These are phyloP conservation scores for Trissolcus japonicus DNA, from an alignment of 2,888 invertebrate species.

Conservation along the genomic window DNA sequence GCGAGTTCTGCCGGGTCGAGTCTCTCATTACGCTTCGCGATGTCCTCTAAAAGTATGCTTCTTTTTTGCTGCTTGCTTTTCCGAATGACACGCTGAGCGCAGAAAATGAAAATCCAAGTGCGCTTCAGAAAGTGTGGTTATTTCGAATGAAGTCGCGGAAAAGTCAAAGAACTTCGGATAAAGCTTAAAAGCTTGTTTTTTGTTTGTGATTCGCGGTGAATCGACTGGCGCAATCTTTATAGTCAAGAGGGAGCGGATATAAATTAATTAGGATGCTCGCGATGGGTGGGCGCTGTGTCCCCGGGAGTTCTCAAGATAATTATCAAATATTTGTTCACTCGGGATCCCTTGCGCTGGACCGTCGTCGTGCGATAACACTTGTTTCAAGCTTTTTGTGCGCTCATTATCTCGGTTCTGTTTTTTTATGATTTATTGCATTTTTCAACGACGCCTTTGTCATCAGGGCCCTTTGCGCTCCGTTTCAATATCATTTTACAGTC, in stretches of 20 bases:
- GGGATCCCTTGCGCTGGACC: constrained; percentile 11
- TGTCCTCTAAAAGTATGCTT: constrained; percentile 53
- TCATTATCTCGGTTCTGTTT: constrained; percentile 24
- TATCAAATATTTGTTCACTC: constrained; percentile 27
- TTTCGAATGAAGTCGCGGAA: constrained; percentile 39
- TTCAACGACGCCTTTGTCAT: constrained; percentile 17
- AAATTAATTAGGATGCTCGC: neutral
- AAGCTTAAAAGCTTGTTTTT: constrained; percentile 14
- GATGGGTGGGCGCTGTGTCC: neutral
- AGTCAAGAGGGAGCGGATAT: too few relatives aligned
- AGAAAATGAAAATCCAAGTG: constrained; percentile 47
- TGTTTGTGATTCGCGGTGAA: neutral
- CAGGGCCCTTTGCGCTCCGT: constrained; percentile 10
- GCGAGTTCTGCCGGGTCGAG: constrained; percentile 54
- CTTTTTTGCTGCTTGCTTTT: constrained; percentile 49
- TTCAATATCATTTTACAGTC: constrained; percentile 17
- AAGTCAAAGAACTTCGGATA: constrained; percentile 30
- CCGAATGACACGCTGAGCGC: constrained; percentile 48
- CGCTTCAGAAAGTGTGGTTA: constrained; percentile 44
- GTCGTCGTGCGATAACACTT: constrained; percentile 20
- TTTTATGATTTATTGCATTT: constrained; percentile 32
- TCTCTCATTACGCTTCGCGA: constrained; percentile 56
- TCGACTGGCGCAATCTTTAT: too few relatives aligned
- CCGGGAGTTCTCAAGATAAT: neutral
- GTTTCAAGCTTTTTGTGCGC: constrained; percentile 17